Evolutionary conservation across 1,140 invertebrate species (phyloP).

Genomic region (Orchestia grillus): DNA sequence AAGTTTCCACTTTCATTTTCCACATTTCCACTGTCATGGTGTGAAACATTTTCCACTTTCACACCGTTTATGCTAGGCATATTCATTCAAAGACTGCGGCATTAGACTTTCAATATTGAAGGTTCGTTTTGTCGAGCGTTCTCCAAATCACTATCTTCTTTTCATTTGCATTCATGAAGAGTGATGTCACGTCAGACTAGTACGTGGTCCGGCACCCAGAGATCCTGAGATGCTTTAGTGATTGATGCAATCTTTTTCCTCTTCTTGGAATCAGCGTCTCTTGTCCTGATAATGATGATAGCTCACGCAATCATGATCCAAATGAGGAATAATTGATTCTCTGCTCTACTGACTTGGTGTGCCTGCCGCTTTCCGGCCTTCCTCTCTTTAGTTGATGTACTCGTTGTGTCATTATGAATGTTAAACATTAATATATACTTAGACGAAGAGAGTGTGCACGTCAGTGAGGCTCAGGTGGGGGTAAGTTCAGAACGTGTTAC

Average conservation of each 20-base stretch:
- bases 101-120: background rate
- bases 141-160: background rate
- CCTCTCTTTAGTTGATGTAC: constrained; percentile 2
- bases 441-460: background rate
- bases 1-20: too few relatives aligned
- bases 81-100: background rate
- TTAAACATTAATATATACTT: background rate
- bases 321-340: background rate
- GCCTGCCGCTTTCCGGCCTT: background rate
- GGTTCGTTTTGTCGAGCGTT: background rate
- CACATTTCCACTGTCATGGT: too few relatives aligned
- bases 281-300: background rate
- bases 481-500: background rate
- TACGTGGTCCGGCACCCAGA: background rate
- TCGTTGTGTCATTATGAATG: constrained; percentile 21
- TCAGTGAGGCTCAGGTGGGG: background rate
- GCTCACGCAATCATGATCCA: background rate
- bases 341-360: background rate
- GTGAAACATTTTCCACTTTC: background rate
- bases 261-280: background rate
- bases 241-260: background rate
- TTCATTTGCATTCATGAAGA: background rate
- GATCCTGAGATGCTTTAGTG: background rate
- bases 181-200: background rate
- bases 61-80: background rate